These are phyloP conservation scores for Limnephilus marmoratus DNA, from an alignment of 2,888 invertebrate species.

Conservation along the genomic window DNA sequence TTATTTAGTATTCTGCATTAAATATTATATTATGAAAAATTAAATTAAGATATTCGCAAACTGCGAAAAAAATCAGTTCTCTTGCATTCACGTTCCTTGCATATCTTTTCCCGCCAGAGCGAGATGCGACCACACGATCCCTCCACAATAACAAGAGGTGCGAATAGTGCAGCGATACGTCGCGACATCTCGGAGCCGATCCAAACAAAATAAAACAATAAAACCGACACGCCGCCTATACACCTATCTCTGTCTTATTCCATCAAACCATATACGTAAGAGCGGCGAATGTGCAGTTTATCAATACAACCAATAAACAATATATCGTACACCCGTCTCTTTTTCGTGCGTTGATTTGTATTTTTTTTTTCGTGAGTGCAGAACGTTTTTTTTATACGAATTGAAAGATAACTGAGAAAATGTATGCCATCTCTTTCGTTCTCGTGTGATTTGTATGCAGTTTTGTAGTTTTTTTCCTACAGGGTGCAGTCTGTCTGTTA, in stretches of 20 bases:
- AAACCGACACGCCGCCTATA: slow-evolving; percentile 42
- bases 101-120: neutral
- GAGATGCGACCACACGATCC: slow-evolving; percentile 3
- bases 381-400: neutral
- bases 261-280: slow-evolving; percentile 12
- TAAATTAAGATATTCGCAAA: slow-evolving; percentile 4
- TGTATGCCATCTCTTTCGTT: slow-evolving; percentile 16
- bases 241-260: slow-evolving; percentile 46
- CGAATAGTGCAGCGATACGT: slow-evolving; percentile 76
- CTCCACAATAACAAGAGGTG: neutral
- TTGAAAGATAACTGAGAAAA: neutral
- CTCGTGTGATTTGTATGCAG: slow-evolving; percentile 44
- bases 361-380: neutral
- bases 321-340: slow-evolving; percentile 45
- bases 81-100: neutral
- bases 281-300: slow-evolving; percentile 49
- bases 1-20: neutral
- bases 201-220: slow-evolving; percentile 59
- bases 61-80: neutral
- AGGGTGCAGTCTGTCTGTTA: slow-evolving; percentile 31
- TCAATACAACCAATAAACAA: slow-evolving; percentile 54
- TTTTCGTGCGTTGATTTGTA: slow-evolving; percentile 46
- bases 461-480: slow-evolving; percentile 34
- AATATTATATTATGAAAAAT: neutral
- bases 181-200: slow-evolving; percentile 76